Evolutionary conservation across 2,113 vertebrate species (phyloP).

Genomic region (Corydoras sp.): DNA sequence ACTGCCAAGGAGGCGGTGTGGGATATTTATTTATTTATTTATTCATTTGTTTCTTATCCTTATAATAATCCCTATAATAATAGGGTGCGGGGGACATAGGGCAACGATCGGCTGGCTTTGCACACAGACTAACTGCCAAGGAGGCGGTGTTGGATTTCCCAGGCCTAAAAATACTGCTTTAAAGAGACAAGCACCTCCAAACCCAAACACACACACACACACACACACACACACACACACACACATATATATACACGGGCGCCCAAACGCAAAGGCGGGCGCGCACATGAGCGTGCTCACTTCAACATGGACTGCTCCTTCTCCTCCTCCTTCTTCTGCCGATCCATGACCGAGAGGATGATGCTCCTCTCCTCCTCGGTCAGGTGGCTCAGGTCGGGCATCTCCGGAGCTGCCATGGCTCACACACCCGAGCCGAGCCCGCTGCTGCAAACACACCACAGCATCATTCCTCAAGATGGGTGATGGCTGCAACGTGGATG

Average conservation of each 20-base stretch:
- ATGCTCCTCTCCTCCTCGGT: constrained; percentile 90
- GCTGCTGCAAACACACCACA: background rate
- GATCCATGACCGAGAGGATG: constrained; percentile 88
- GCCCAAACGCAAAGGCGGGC: background rate
- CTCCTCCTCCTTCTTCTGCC: constrained; percentile 90
- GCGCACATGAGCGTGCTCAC: constrained; percentile 61
- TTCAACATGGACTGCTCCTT: constrained; percentile 90
- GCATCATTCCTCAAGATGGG: background rate
- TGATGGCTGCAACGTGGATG: background rate
- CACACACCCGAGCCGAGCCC: background rate
- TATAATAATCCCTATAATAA: too few relatives aligned
- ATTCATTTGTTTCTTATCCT: too few relatives aligned
- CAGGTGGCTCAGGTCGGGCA: constrained; percentile 93
- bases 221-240: constrained; percentile 12
- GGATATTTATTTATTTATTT: constrained; percentile 1
- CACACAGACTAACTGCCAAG: too few relatives aligned
- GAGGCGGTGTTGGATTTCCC: constrained; percentile 21
- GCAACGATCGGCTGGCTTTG: too few relatives aligned
- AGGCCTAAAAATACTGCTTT: constrained; percentile 21
- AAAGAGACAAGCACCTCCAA: constrained; percentile 9
- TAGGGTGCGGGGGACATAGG: too few relatives aligned
- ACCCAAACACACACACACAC: constrained; percentile 12
- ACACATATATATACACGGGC: background rate
- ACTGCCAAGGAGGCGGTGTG: background rate
- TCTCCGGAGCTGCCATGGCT: constrained; percentile 52